Evolutionary conservation across 2,888 invertebrate genomes (phyloP), one percentile per base, ranked within the genome.

Genomic region (Ectobius pallidus): DNA sequence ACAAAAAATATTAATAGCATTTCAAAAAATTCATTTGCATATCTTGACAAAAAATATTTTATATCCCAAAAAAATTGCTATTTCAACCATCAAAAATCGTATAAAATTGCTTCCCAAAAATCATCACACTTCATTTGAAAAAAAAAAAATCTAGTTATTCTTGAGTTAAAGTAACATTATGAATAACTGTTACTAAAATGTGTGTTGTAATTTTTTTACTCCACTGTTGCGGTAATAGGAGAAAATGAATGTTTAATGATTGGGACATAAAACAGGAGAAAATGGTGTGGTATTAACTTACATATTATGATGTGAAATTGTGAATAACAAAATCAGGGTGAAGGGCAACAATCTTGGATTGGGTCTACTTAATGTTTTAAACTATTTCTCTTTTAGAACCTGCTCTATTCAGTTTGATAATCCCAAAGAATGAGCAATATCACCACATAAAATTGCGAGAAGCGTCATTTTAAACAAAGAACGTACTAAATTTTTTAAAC

Each of bases 1-100:
- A 75, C 72, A 72, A 72, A 75, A 74, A 74, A 73, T 63, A 42
- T 62, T 68, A 67, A 55, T n/a, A 65, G 46, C 69, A 75, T 42
- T 52, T 75, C 70, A 68, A 75, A 73, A 74, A 74, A 55, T 55
- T 70, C 70, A 70, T 25, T 67, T 62, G 52, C 65, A 65, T 65
- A 65, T 65, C 34, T 20, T 65, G 42, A 63, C 44, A 65, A 72
- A 68, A 72, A 72, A 69, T 20, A 39, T 71, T 52, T 52, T 58
- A 58, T 30, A 30, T 3, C 58, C 58, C 58, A 58, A 58, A 58
- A 58, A 58, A 25, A 18, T 58, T 25, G n/a, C 30, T 25, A 58
- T 6, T 58, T 27, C 58, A 32, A 58, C 14, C 22, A 32, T 32
- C 58, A 58, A 58, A 58, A 58, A 58, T 58, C n/a, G n/a, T 25